Evolutionary conservation across 92 coral and sea anemone species (phyloP).

Genomic region (Phenganax marumi): DNA sequence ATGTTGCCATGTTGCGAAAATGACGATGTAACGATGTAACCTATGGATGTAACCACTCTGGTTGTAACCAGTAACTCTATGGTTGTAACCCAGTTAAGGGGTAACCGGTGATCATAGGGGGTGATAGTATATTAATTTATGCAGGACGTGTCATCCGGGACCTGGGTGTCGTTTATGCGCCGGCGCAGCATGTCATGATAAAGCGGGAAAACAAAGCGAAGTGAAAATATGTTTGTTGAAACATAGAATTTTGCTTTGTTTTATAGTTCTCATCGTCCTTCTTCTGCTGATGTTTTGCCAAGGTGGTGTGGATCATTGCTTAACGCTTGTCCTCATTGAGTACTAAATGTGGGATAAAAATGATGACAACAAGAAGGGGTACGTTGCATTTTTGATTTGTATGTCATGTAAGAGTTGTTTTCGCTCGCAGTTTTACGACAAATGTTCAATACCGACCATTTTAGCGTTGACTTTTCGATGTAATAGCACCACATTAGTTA

Average conservation of each 20-base stretch:
- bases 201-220: conserved; percentile 38
- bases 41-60: too few relatives aligned
- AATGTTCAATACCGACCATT: not conserved
- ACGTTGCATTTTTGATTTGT: not conserved
- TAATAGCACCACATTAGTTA: not conserved
- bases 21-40: too few relatives aligned
- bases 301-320: not conserved
- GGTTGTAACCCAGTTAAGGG: too few relatives aligned
- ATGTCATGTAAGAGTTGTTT: not conserved
- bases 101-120: too few relatives aligned
- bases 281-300: not conserved
- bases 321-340: not conserved
- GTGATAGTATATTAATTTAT: too few relatives aligned
- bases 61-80: too few relatives aligned
- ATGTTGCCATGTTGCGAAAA: too few relatives aligned
- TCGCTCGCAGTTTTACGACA: not conserved
- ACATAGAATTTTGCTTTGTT: not conserved
- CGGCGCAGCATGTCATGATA: not conserved
- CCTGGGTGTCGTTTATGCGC: not conserved
- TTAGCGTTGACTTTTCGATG: not conserved
- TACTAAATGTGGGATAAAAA: conserved; percentile 25
- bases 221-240: not conserved
- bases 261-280: not conserved
- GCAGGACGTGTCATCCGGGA: too few relatives aligned
- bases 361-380: conserved; percentile 26